These are phyloP conservation scores for Calcarius lapponicus DNA, from an alignment of 2,797 vertebrate genomes.

Conservation along the genomic window DNA sequence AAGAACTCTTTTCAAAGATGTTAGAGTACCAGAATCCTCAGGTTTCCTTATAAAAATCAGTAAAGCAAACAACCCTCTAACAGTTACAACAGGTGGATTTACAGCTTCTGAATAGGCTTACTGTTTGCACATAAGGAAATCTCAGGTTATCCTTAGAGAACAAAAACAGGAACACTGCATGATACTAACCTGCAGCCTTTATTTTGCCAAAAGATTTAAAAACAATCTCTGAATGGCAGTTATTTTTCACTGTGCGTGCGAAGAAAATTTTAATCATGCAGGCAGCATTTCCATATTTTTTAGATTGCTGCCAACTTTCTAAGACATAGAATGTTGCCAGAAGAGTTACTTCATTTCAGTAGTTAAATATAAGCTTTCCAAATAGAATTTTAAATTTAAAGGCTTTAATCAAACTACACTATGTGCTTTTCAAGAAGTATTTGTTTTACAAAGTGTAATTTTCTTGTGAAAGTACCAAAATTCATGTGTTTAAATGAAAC, in stretches of 20 bases:
- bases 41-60: slow-evolving; percentile 82
- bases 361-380: slow-evolving; percentile 22
- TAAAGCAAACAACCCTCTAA: slow-evolving; percentile 76
- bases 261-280: slow-evolving; percentile 51
- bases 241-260: slow-evolving; percentile 31
- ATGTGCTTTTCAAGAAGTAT: background rate
- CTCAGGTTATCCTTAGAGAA: slow-evolving; percentile 64
- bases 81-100: slow-evolving; percentile 81
- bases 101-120: slow-evolving; percentile 77
- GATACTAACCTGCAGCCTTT: slow-evolving; percentile 55
- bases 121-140: slow-evolving; percentile 77
- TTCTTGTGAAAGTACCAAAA: background rate
- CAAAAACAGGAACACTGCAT: slow-evolving; percentile 67
- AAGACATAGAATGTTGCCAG: background rate
- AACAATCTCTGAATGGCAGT: slow-evolving; percentile 55
- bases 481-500: background rate
- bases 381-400: background rate
- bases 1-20: slow-evolving; percentile 68
- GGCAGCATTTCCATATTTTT: slow-evolving; percentile 25
- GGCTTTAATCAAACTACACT: background rate
- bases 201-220: slow-evolving; percentile 64
- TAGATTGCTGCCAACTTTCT: slow-evolving; percentile 5
- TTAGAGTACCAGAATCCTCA: slow-evolving; percentile 66
- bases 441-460: background rate
- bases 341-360: background rate